phyloP scores from a whole-genome alignment of 2,888 invertebrate species.

The Microctonus aethiopoides region DNA sequence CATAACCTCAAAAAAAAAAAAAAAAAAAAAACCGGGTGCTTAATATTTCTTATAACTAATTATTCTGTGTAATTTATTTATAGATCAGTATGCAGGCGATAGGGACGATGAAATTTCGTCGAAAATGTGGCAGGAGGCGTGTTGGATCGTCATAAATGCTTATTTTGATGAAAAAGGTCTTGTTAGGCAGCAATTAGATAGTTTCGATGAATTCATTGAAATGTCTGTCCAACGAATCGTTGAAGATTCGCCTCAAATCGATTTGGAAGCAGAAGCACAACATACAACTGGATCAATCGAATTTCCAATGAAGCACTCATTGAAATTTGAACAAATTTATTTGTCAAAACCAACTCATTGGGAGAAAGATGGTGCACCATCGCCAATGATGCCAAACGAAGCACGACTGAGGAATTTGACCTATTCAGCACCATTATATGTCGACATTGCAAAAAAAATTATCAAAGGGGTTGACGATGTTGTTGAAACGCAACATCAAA shows the following conservation, averaged over 20 bases:
- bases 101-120: slow-evolving; percentile 96
- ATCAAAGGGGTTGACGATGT: slow-evolving; percentile 91
- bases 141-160: slow-evolving; percentile 99
- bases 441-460: slow-evolving; percentile 98
- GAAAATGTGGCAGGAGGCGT: slow-evolving; percentile 99
- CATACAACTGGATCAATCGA: slow-evolving; percentile 94
- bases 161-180: slow-evolving; percentile 99
- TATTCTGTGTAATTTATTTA: not conserved
- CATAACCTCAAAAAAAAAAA: too few species aligned
- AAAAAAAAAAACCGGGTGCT: too few species aligned
- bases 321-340: slow-evolving; percentile 99
- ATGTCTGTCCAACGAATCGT: slow-evolving; percentile 99
- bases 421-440: slow-evolving; percentile 98
- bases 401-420: slow-evolving; percentile 96
- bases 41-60: not conserved
- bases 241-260: slow-evolving; percentile 98
- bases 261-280: slow-evolving; percentile 97
- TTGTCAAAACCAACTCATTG: slow-evolving; percentile 99
- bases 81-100: slow-evolving; percentile 78
- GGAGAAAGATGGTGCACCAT: slow-evolving; percentile 99
- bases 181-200: slow-evolving; percentile 98
- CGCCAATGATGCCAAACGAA: slow-evolving; percentile 99
- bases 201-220: slow-evolving; percentile 99
- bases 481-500: slow-evolving; percentile 78
- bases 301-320: slow-evolving; percentile 83